Conservation (phyloP, 2,113 vertebrate genomes). For the Phyllopteryx taeniolatus region DNA sequence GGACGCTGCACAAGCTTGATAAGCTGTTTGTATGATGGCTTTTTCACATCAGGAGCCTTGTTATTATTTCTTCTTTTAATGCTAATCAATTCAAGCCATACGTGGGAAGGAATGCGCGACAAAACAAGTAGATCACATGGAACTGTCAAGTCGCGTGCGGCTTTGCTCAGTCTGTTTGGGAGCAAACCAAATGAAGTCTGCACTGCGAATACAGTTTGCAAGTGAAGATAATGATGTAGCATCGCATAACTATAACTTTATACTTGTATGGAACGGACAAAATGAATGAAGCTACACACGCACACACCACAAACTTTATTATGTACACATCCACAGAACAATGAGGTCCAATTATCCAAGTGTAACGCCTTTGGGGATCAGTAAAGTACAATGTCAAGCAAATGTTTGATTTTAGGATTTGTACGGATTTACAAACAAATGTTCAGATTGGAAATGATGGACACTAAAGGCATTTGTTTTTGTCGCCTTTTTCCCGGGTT, state of each 20-base stretch:
- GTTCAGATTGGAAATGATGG: background rate
- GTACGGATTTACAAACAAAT: background rate
- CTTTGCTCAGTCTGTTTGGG: constrained; percentile 2
- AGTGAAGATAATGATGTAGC: constrained; percentile 29
- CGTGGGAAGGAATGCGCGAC: constrained; percentile 15
- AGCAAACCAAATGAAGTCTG: constrained; percentile 27
- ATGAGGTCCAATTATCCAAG: background rate
- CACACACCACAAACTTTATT: background rate
- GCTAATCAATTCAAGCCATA: constrained; percentile 39
- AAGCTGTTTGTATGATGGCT: constrained; percentile 39
- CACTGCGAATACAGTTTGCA: constrained; percentile 28
- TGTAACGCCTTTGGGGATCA: background rate
- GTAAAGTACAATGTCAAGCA: background rate
- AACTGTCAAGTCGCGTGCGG: constrained; percentile 28
- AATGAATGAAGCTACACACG: background rate
- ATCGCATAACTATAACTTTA: constrained; percentile 8
- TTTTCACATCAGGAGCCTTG: constrained; percentile 21
- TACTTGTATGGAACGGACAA: background rate
- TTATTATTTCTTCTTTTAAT: constrained; percentile 21
- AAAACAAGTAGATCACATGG: constrained; percentile 28
- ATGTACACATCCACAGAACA: background rate
- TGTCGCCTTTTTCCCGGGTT: too few relatives aligned
- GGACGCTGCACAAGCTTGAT: constrained; percentile 59
- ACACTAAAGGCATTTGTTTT: background rate
- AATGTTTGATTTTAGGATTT: background rate